Conservation (phyloP, 2,888 invertebrate genomes). For the Agriopis aurantiaria region DNA sequence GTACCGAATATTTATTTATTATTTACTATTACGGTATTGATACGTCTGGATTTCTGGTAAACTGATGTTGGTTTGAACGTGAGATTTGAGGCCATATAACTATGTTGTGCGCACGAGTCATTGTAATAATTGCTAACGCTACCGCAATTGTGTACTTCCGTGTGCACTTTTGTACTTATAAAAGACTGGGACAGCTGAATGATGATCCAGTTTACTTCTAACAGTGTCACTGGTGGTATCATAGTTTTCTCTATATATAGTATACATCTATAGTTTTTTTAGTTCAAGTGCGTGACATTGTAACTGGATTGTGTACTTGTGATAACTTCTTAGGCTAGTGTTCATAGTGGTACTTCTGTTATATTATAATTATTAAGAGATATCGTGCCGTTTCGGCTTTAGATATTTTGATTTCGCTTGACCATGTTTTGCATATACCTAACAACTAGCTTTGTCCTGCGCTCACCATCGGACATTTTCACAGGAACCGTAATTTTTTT, state of each 20-base stretch:
- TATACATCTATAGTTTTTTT: no score
- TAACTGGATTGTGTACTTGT: not conserved
- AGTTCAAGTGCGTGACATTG: not conserved
- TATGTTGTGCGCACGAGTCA: constrained; percentile 47
- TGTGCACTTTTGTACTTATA: constrained; percentile 32
- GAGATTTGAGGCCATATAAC: constrained; percentile 33
- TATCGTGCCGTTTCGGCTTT: no score
- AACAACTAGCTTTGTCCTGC: no score
- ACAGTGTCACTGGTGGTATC: constrained; percentile 9
- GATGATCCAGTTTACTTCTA: constrained; percentile 34
- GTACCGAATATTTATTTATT: no score
- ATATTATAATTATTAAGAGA: not conserved
- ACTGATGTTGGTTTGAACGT: not conserved
- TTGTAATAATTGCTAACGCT: constrained; percentile 21
- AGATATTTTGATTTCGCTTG: no score
- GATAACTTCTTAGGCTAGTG: not conserved
- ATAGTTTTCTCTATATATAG: not conserved
- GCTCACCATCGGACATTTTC: no score
- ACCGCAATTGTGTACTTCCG: constrained; percentile 26
- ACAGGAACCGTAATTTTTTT: no score
- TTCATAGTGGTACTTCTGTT: no score
- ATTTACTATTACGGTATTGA: not conserved
- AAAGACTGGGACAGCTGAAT: constrained; percentile 13
- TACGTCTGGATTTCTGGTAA: not conserved
- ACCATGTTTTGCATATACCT: no score